Evolutionary conservation across 2,113 vertebrate genomes (phyloP), one percentile per base, ranked within the genome.

Genomic region (Herpetotheres cachinnans): DNA sequence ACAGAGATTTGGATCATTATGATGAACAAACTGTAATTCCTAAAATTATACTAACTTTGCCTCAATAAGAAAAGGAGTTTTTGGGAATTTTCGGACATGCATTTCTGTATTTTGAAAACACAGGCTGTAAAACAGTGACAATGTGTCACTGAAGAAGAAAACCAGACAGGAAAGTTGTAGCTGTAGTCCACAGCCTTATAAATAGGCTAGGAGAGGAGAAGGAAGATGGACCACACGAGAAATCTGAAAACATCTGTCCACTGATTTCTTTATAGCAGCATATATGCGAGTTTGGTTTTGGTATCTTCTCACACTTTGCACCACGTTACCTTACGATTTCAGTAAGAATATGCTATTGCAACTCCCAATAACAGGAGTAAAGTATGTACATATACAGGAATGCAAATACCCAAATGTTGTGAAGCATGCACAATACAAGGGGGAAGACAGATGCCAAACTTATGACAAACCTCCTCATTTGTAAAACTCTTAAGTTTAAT

Each of bases 1-100:
- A 98, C 5, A 96, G 94, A 96, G 34, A 82, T 49, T 69, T 29
- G 19, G 42, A 91, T 72, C 10, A 42, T 85, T 76, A 82, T 4
- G 12, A 78, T 42, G 61, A 81, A 50, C 25, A 82, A 90, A 61
- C 14, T 42, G 20, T 4, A 59, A 65, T 16, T 78, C 38, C 86
- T 71, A 46, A 83, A 65, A 81, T 3, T 3, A 72, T 27, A 67
- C 9, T 30, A 78, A 71, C 84, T 86, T 61, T 21, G 13, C 26
- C 16, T 82, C 62, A 70, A 10, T 29, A 34, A 63, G 38, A 52
- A 85, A 52, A 38, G 11, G 26, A 44, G 34, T 50, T 70, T 63
- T 42, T 16, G 49, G 13, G 32, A 76, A 29, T 76, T 77, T 16
- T 50, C 1, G 0, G 17, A 66, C 27, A 38, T 2, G 3, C 8